Base-by-base conservation (phyloP, 2,113 vertebrate species). In the Percina caprodes region DNA sequence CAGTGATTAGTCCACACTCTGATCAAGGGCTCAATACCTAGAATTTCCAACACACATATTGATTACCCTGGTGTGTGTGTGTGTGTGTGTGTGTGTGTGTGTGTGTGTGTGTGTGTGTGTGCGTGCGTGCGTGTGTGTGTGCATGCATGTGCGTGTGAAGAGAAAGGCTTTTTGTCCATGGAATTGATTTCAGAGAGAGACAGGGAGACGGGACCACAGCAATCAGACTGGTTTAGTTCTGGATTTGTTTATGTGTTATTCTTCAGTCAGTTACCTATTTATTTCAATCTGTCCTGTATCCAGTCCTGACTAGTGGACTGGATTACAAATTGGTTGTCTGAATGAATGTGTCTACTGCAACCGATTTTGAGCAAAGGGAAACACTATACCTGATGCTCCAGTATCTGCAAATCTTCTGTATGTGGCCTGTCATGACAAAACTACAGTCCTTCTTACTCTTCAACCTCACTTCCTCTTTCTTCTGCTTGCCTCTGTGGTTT, bases 1-100 rank as follows among this genome's bases (percentile, higher is more conserved):
- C 76, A 87, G 80, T 84, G 82, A 93, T 91, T 88, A 87, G 86
- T 77, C 60, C 59, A 59, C 79, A 82, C 75, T 85, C 65, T 87
- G 85, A 90, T 92, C 72, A 45, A 67, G 65, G 59, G 33, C 56
- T 90, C 86, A 85, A 86, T 87, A 84, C 80, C 69, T 59, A 69
- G 73, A 58, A 72, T 66, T 68, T 69, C 65, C 66, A 26, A 2
- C 71, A 79, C 77, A 85, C 72, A 63, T 88, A 91, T 90, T 79
- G 88, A 92, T 90, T 81, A 75, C 58, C 33, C 48, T 5, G 2
- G 39, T 39, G 60, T 52, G 76, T 58, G 66, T 79, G 52, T 78
- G 67, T 69, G 62, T 75, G 56, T 24, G 58, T 15, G 55, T 56
- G 52, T 78, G 67, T 77, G 68, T 70, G 70, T 65, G 54, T 69